Evolutionary conservation across 2,113 vertebrate genomes (phyloP).

Genomic region (Bothrops jararaca): DNA sequence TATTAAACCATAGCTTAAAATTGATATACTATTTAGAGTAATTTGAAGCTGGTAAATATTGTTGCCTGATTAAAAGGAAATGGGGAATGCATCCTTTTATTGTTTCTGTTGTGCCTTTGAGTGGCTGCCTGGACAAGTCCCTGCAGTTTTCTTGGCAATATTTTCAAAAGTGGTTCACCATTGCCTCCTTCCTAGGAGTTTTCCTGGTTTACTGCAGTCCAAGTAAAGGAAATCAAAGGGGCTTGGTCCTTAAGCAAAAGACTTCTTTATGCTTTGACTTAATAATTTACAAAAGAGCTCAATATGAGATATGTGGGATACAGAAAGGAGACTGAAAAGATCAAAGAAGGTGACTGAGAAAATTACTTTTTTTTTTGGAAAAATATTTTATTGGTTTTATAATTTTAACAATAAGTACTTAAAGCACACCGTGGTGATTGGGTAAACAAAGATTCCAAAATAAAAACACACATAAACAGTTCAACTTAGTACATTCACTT

Average conservation of each 20-base stretch:
- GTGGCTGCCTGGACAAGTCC: background rate
- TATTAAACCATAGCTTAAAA: background rate
- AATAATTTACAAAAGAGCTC: background rate
- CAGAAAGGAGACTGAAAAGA: background rate
- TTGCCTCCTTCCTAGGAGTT: background rate
- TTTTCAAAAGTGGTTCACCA: background rate
- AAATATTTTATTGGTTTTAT: too few species aligned
- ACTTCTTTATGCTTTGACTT: background rate
- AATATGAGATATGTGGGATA: slow-evolving; percentile 3
- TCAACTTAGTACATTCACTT: too few species aligned
- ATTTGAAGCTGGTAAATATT: background rate
- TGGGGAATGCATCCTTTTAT: background rate
- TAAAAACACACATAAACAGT: too few species aligned
- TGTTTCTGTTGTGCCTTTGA: background rate
- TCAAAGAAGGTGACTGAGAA: background rate
- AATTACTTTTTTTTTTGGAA: too few species aligned
- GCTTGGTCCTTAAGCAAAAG: background rate
- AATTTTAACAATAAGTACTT: too few species aligned
- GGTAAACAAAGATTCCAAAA: too few species aligned
- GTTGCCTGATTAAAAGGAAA: background rate
- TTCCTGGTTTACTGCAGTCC: background rate
- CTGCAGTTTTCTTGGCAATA: background rate
- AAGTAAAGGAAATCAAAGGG: background rate
- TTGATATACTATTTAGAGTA: background rate
- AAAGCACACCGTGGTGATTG: too few species aligned